Base-by-base conservation (phyloP, 1,140 invertebrate genomes). In the Drusus annulatus region DNA sequence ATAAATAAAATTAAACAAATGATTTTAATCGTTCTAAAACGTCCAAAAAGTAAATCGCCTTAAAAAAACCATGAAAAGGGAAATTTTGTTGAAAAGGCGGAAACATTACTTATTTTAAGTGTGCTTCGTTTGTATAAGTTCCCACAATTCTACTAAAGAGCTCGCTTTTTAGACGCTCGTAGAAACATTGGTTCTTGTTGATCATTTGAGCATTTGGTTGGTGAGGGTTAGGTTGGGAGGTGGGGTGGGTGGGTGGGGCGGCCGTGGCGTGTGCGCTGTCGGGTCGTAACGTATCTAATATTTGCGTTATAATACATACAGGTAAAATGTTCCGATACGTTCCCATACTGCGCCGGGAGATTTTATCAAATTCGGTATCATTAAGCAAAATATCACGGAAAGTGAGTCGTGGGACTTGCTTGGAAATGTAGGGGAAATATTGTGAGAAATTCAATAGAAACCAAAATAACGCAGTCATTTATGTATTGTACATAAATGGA, bases 241-340 rank as follows among this genome's bases (percentile, higher is more conserved):
- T 1, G 5, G 8, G 15, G 23, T 13, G 36, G 36, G 36, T 1
- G 23, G 25, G 23, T 0, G 16, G 60, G 23, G 15, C 2, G 15
- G 25, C 15, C 60, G 6, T 63, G 23, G 60, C 60, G 60, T 63
- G 60, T 8, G 8, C 19, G 23, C 19, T 63, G 60, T 63, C 60
- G 60, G 28, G 21, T 25, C 6, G 23, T 63, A 63, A 63, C 28
- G 60, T 63, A 63, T 63, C 60, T 63, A 63, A 63, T 63, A 63
- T 63, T 63, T 63, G 60, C 60, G 60, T 63, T 63, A 58, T 58
- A 58, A 58, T 58, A 58, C 56, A 58, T 19, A 58, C n/a, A n/a
- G 60, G 17, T 63, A 25, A 16, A 63, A 63, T 63, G 25, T 16
- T 25, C 2, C 60, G 19, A 63, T 63, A 63, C 25, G 17, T 63